Evolutionary conservation across 2,113 vertebrate species (phyloP).

Genomic region (Dromaius novaehollandiae): DNA sequence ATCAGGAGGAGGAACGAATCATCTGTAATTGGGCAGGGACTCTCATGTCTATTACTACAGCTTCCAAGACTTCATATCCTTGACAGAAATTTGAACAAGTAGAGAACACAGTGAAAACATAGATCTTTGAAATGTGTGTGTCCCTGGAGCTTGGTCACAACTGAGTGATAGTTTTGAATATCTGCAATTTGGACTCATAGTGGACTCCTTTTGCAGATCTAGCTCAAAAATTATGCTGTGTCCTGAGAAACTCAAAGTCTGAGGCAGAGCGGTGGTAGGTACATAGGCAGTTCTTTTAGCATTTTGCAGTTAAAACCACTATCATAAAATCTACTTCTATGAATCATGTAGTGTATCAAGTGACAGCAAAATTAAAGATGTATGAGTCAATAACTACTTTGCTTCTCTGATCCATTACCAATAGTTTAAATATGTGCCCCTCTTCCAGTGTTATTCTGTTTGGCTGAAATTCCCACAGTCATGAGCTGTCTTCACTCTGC

Average conservation of each 20-base stretch:
- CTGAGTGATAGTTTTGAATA: accelerated
- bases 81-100: not conserved
- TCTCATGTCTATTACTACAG: not conserved
- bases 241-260: not conserved
- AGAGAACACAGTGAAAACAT: not conserved
- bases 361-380: not conserved
- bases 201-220: not conserved
- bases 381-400: not conserved
- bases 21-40: not conserved
- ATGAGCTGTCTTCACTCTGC: not conserved
- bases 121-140: not conserved
- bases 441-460: not conserved
- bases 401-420: not conserved
- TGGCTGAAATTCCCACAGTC: not conserved
- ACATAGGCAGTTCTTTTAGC: not conserved
- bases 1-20: not conserved
- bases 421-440: not conserved
- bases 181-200: not conserved
- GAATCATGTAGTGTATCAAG: not conserved
- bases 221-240: not conserved
- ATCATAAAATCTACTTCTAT: not conserved
- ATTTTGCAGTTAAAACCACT: not conserved
- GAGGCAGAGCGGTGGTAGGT: not conserved
- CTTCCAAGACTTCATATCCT: not conserved
- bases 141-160: not conserved